These are phyloP conservation scores for Zaprionus obscuricornis DNA, from an alignment of 2,888 invertebrate genomes.

Conservation along the genomic window DNA sequence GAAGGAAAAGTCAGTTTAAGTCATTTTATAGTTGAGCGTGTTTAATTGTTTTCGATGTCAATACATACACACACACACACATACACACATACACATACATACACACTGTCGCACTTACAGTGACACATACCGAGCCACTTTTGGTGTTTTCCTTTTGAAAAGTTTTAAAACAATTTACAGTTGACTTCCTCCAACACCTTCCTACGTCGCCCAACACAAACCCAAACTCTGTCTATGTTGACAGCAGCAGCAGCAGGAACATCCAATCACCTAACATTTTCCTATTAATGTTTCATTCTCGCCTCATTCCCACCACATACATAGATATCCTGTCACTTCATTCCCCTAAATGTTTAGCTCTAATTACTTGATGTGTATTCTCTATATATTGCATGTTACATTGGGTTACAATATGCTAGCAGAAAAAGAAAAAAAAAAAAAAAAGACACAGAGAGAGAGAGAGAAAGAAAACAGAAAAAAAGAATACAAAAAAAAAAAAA, in stretches of 20 bases:
- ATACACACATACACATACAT: not conserved
- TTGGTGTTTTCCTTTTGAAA: too few relatives aligned
- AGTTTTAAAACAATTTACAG: too few relatives aligned
- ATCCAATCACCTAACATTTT: too few relatives aligned
- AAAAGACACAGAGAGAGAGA: not conserved
- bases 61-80: not conserved
- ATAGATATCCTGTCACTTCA: not conserved
- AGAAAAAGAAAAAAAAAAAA: slow-evolving; percentile 5
- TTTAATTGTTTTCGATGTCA: slow-evolving; percentile 11
- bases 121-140: not conserved
- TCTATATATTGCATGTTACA: slow-evolving; percentile 58
- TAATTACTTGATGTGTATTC: slow-evolving; percentile 51
- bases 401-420: slow-evolving; percentile 25
- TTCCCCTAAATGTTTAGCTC: slow-evolving; percentile 5
- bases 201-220: too few relatives aligned
- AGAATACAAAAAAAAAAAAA: not conserved
- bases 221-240: too few relatives aligned
- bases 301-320: too few relatives aligned
- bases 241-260: too few relatives aligned
- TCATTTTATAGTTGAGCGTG: slow-evolving; percentile 10
- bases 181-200: too few relatives aligned
- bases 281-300: too few relatives aligned
- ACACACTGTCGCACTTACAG: not conserved
- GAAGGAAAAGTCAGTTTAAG: not conserved
- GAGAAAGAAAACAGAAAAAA: not conserved